Percentiles rank a stretch among this genome's conserved stretches.
These are phyloP conservation scores for Peromyscus californicus DNA, from an alignment of 2,113 vertebrate genomes.

Conservation along the genomic window DNA sequence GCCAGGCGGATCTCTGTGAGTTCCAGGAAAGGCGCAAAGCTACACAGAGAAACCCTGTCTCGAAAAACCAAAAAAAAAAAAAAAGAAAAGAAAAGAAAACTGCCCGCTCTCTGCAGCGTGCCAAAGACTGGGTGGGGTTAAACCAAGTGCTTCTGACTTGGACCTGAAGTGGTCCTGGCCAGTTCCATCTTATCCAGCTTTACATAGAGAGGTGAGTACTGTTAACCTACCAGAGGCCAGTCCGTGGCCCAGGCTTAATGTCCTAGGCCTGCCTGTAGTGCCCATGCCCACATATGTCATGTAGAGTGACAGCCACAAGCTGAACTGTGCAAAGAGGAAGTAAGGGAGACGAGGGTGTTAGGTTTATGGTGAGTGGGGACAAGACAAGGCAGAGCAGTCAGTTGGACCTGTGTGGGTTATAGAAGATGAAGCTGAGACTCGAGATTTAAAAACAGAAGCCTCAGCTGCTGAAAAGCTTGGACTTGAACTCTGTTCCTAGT, in stretches of 20 bases:
- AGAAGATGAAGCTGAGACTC: background rate
- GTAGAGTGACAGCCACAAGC: background rate
- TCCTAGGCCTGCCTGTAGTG: background rate
- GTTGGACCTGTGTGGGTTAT: background rate
- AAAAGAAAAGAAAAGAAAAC: too few relatives aligned
- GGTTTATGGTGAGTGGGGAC: background rate
- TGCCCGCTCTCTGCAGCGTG: background rate
- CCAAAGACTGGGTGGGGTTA: background rate
- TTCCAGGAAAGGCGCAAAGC: too few relatives aligned
- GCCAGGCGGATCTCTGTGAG: too few relatives aligned
- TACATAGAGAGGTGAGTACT: background rate
- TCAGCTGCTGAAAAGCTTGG: background rate
- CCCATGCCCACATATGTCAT: background rate
- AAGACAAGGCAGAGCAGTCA: background rate
- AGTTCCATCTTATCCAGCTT: background rate
- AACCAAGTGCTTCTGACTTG: background rate
- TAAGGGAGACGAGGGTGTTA: background rate
- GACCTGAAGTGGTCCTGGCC: background rate
- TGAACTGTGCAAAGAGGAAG: background rate
- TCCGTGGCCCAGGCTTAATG: background rate
- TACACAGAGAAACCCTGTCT: too few relatives aligned
- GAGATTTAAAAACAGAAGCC: background rate
- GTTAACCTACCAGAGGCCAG: background rate
- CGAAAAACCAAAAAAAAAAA: too few relatives aligned
- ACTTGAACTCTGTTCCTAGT: slow-evolving; percentile 22